phyloP scores from a whole-genome alignment of 2,797 vertebrate genomes.

The Pipistrellus pipistrellus region DNA sequence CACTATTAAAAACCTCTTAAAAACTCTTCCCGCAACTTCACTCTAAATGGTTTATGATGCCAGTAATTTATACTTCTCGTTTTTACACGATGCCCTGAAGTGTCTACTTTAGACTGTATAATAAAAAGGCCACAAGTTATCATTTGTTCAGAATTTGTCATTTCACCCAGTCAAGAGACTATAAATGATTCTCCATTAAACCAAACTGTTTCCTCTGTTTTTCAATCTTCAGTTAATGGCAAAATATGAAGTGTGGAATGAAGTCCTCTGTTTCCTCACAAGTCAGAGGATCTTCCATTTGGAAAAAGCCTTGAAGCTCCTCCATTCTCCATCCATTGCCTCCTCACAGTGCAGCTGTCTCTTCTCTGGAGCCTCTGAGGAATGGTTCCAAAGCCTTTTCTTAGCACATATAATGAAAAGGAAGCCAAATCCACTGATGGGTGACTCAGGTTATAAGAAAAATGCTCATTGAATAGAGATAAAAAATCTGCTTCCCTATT shows the following conservation, averaged over 20 bases:
- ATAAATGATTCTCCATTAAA: slow-evolving; percentile 62
- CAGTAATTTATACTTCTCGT: slow-evolving; percentile 80
- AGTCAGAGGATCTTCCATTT: not conserved
- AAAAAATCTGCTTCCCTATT: not conserved
- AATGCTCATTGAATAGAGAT: not conserved
- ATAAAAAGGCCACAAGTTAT: slow-evolving; percentile 75
- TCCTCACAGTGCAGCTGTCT: not conserved
- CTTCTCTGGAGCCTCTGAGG: not conserved
- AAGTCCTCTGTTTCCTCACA: not conserved
- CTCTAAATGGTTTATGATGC: slow-evolving; percentile 81
- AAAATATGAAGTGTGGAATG: not conserved
- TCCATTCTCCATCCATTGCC: not conserved
- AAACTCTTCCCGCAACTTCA: slow-evolving; percentile 77
- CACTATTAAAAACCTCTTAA: slow-evolving; percentile 76
- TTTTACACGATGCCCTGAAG: slow-evolving; percentile 78
- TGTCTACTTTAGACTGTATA: slow-evolving; percentile 75
- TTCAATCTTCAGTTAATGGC: slow-evolving; percentile 25
- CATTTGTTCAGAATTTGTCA: slow-evolving; percentile 62
- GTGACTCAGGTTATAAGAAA: not conserved
- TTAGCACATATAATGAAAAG: slow-evolving; percentile 23
- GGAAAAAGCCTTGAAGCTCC: not conserved
- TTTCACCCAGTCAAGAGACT: slow-evolving; percentile 77
- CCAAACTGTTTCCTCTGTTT: slow-evolving; percentile 63
- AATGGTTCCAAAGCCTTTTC: not conserved
- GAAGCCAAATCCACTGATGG: not conserved